Conservation (phyloP, 2,888 invertebrate species). For the Ryuthela nishihirai region DNA sequence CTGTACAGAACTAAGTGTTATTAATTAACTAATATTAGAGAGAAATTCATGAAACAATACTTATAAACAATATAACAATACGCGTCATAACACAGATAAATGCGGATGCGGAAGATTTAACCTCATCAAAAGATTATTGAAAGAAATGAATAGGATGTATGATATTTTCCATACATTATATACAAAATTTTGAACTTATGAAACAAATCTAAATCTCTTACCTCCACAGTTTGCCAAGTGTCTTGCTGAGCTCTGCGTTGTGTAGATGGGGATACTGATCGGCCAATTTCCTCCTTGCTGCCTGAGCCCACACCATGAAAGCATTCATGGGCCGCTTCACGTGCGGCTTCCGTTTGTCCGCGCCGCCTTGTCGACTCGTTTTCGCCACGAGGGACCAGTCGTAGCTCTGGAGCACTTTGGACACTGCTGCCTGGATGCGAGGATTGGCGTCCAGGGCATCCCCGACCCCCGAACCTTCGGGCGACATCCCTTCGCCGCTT, state of each 20-base stretch:
- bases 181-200: too few relatives aligned
- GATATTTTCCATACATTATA: too few relatives aligned
- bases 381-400: conserved; percentile 89
- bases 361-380: conserved; percentile 34
- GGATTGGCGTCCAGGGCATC: conserved; percentile 36
- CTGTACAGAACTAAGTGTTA: too few relatives aligned
- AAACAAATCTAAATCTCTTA: too few relatives aligned
- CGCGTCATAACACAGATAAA: too few relatives aligned
- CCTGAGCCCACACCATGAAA: conserved; percentile 98
- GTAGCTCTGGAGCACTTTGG: conserved; percentile 84
- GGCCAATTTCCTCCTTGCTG: conserved; percentile 82
- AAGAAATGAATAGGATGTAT: too few relatives aligned
- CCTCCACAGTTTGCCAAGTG: conserved; percentile 93
- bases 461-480: conserved; percentile 3
- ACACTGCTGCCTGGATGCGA: conserved; percentile 80
- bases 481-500: conserved; percentile 11
- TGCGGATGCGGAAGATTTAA: too few relatives aligned
- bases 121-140: too few relatives aligned
- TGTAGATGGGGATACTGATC: conserved; percentile 91
- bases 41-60: too few relatives aligned
- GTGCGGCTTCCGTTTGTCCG: conserved; percentile 55
- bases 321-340: conserved; percentile 98
- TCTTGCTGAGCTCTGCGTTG: conserved; percentile 94
- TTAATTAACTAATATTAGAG: too few relatives aligned
- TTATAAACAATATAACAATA: too few relatives aligned